A percentile compares a stretch with the other conserved stretches of the same genome.
phyloP scores from a whole-genome alignment of 35 echinoderm and acorn worm species.

The Patiria miniata region DNA sequence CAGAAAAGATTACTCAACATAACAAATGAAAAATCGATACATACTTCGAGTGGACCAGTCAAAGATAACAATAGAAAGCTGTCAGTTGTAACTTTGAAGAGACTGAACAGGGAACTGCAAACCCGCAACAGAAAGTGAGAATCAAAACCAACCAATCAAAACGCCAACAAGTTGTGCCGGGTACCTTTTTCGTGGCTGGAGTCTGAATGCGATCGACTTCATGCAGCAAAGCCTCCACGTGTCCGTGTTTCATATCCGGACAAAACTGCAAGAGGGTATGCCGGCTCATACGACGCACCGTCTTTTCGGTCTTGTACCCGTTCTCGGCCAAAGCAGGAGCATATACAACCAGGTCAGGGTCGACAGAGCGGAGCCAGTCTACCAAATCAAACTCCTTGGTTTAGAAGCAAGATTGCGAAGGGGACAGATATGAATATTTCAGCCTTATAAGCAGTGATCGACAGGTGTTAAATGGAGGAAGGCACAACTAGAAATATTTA shows the following conservation, averaged over 20 bases:
- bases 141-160: neutral
- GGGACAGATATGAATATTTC: neutral
- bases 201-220: conserved; percentile 76
- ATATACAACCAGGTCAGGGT: conserved; percentile 78
- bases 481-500: no score
- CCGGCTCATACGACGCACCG: conserved; percentile 65
- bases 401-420: neutral
- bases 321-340: conserved; percentile 71
- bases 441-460: no score
- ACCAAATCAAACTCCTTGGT: conserved; percentile 59
- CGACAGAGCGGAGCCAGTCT: conserved; percentile 70
- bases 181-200: conserved; percentile 59
- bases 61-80: no score
- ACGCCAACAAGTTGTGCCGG: neutral
- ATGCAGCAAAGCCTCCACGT: conserved; percentile 77
- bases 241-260: conserved; percentile 86
- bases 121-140: neutral
- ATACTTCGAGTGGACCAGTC: no score
- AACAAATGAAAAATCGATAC: no score
- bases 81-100: no score
- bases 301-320: conserved; percentile 80
- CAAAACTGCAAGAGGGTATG: conserved; percentile 66
- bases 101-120: neutral
- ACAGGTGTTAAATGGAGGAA: no score
- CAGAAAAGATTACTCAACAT: no score